Conservation (phyloP, 2,888 invertebrate species). For the Eristalis tenax region DNA sequence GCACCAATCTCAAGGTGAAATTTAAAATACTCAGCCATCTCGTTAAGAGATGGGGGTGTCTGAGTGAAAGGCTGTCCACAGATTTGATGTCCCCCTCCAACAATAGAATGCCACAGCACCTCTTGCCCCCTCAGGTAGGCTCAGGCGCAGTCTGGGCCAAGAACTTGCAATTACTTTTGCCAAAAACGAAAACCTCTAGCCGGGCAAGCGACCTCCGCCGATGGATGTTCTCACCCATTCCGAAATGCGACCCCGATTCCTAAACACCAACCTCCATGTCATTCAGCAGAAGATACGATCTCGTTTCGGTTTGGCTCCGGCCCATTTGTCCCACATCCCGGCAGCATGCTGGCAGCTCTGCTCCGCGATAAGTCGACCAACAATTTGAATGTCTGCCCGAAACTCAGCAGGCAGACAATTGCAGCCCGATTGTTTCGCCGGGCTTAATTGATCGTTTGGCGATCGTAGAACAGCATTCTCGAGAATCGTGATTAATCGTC, state of each 20-base stretch:
- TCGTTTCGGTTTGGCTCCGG: background rate
- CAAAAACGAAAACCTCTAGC: background rate
- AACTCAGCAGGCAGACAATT: background rate
- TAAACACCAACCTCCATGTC: slow-evolving; percentile 20
- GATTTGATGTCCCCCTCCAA: background rate
- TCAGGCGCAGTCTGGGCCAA: background rate
- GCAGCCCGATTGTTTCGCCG: slow-evolving; percentile 31
- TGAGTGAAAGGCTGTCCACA: too few species aligned
- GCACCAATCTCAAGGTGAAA: too few species aligned
- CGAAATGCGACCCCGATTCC: slow-evolving; percentile 1
- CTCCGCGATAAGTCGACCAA: slow-evolving; percentile 19
- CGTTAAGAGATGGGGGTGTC: too few species aligned
- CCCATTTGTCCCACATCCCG: slow-evolving; percentile 11
- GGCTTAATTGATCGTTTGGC: slow-evolving; percentile 64
- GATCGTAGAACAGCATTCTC: slow-evolving; percentile 58
- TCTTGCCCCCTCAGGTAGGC: background rate
- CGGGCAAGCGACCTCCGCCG: background rate
- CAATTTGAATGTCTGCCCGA: background rate
- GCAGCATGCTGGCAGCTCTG: background rate
- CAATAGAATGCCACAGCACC: background rate
- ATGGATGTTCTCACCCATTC: background rate
- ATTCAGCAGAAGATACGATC: slow-evolving; percentile 6
- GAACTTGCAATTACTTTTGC: background rate
- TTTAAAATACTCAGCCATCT: too few species aligned
- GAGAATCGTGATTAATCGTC: slow-evolving; percentile 67